Evolutionary conservation across 2,113 vertebrate genomes (phyloP), one percentile per base, ranked within the genome.

Genomic region (Oenanthe oenanthe): DNA sequence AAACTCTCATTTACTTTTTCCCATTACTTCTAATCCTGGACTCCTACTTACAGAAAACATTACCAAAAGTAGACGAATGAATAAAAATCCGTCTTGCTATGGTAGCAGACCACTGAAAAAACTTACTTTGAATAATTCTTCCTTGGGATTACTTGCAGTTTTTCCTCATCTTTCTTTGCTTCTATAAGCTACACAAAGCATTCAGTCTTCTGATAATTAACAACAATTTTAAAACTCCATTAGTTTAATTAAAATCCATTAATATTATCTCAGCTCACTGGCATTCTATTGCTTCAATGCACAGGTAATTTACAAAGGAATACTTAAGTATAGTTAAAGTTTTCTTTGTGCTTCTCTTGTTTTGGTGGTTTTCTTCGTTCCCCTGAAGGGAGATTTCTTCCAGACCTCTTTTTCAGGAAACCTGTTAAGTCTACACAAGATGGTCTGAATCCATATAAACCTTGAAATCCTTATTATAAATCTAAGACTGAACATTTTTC

Each of bases 1-100:
- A 86, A 73, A 90, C 61, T 78, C 36, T 61, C 20, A 40, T 66
- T 86, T 66, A 61, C 13, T 88, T 77, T 80, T 11, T 83, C 47
- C 14, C 17, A 63, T 36, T 65, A 61, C 61, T 65, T 79, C 85
- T 58, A 65, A 78, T 31, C 18, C 48, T 66, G 29, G 6, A 68
- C 60, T 54, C 24, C 47, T 34, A 47, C 34, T 91, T 43, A 62
- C 25, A 88, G 7, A 13, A 81, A 77, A 74, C 18, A 63, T 31
- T 58, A 76, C 10, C 61, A 66, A 43, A 90, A 88, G 19, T 12
- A 80, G n/a, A 28, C 50, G 7, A 83, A 70, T 63, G 5, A 83
- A 70, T 58, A 88, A 68, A 79, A 73, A 54, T 15, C 29, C 18
- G 12, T 66, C 85, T 54, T 71, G 53, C 31, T 83, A 61, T 91